Evolutionary conservation across 2,797 vertebrate genomes (phyloP).

Genomic region (Acanthis flammea): DNA sequence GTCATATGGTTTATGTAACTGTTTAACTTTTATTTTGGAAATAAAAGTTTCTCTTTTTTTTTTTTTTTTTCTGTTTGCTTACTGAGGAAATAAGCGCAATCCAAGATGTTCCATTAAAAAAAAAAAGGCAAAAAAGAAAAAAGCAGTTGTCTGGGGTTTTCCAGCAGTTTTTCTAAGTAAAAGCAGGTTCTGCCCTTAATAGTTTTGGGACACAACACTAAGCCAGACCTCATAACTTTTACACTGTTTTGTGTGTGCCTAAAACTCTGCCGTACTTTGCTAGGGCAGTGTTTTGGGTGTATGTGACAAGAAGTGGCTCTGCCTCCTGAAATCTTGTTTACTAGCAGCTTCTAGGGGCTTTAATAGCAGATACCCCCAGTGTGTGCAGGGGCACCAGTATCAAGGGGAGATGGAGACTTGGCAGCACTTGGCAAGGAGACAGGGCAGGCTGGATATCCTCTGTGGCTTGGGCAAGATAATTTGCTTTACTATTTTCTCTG

Average conservation of each 20-base stretch:
- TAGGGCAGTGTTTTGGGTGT: neutral
- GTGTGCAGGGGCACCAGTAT: no score
- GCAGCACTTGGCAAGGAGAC: neutral
- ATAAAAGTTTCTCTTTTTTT: neutral
- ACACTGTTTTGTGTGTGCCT: neutral
- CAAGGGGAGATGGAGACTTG: neutral
- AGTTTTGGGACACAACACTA: neutral
- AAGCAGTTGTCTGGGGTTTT: neutral
- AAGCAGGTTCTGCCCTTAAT: neutral
- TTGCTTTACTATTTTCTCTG: neutral
- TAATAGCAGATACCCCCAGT: neutral
- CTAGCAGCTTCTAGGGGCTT: neutral
- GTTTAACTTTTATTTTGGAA: constrained; percentile 32
- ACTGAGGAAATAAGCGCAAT: constrained; percentile 24
- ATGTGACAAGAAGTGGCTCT: neutral
- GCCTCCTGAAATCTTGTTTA: neutral
- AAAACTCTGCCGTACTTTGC: neutral
- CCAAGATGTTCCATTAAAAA: neutral
- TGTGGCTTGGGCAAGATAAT: neutral
- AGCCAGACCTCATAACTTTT: neutral
- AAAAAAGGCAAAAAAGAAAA: neutral
- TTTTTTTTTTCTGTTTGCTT: neutral
- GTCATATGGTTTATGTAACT: constrained; percentile 39
- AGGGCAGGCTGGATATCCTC: neutral
- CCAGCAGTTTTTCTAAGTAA: neutral